Percentiles rank a stretch among this genome's conserved stretches.
phyloP scores from a whole-genome alignment of 2,113 vertebrate genomes.

The Neogobius melanostomus region DNA sequence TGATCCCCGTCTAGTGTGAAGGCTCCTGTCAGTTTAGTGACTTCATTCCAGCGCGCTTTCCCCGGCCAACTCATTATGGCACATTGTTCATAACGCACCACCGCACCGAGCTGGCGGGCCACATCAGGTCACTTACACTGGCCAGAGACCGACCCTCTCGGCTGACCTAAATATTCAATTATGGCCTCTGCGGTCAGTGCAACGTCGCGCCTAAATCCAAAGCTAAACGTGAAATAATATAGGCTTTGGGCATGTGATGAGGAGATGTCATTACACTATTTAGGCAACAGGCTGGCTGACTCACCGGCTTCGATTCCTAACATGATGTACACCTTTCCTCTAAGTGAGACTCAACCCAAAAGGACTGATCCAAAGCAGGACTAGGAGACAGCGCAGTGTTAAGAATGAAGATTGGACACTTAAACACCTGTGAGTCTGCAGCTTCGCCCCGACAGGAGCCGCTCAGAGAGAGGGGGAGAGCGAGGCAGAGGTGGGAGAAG shows the following conservation, averaged over 20 bases:
- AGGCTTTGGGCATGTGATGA: too few relatives aligned
- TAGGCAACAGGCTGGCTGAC: too few relatives aligned
- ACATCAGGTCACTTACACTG: slow-evolving; percentile 13
- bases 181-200: too few relatives aligned
- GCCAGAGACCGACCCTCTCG: neutral
- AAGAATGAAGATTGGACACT: slow-evolving; percentile 40
- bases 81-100: slow-evolving; percentile 11
- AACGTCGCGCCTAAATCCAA: neutral
- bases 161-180: slow-evolving; percentile 10
- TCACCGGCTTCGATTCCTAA: too few relatives aligned
- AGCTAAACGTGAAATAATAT: too few relatives aligned
- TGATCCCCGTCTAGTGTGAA: neutral
- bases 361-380: neutral
- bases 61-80: slow-evolving; percentile 18
- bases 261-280: neutral
- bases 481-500: slow-evolving; percentile 12
- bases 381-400: slow-evolving; percentile 24
- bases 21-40: slow-evolving; percentile 12
- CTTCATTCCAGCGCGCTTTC: slow-evolving; percentile 19
- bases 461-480: slow-evolving; percentile 21
- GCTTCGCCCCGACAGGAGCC: slow-evolving; percentile 22
- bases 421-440: slow-evolving; percentile 46
- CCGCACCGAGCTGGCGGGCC: slow-evolving; percentile 22
- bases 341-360: neutral
- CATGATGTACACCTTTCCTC: too few relatives aligned